Conservation (phyloP, 2,113 vertebrate species). For the Apaloderma vittatum region DNA sequence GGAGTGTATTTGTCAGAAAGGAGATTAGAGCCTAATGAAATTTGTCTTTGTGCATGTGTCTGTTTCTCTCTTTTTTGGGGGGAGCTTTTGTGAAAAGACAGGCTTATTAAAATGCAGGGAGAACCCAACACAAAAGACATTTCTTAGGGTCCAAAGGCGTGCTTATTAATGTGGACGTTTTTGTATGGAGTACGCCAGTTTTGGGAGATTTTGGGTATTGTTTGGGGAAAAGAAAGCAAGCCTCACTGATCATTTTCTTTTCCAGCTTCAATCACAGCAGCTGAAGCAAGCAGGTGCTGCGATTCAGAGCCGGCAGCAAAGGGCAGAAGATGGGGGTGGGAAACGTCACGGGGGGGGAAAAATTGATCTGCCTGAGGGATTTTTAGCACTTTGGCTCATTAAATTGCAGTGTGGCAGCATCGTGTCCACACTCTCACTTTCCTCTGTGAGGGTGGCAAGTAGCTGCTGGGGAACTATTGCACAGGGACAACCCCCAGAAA, state of each 20-base stretch:
- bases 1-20: constrained; percentile 27
- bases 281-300: constrained; percentile 63
- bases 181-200: constrained; percentile 16
- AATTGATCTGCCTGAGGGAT: not conserved
- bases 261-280: constrained; percentile 36
- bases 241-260: constrained; percentile 49
- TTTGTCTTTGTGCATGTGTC: constrained; percentile 61
- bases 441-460: not conserved
- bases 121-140: constrained; percentile 55
- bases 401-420: accelerated
- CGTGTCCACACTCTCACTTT: not conserved
- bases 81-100: constrained; percentile 26
- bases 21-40: constrained; percentile 68
- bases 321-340: not conserved
- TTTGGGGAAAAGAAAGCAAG: constrained; percentile 60
- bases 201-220: constrained; percentile 47
- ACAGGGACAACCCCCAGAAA: accelerated
- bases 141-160: constrained; percentile 13
- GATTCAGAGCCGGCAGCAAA: not conserved
- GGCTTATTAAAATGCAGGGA: constrained; percentile 71
- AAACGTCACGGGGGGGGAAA: accelerated
- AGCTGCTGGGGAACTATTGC: not conserved
- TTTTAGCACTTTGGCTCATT: not conserved
- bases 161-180: constrained; percentile 39
- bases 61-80: not conserved